Base-by-base conservation (phyloP, 2,113 vertebrate species). In the Tachysurus fulvidraco region DNA sequence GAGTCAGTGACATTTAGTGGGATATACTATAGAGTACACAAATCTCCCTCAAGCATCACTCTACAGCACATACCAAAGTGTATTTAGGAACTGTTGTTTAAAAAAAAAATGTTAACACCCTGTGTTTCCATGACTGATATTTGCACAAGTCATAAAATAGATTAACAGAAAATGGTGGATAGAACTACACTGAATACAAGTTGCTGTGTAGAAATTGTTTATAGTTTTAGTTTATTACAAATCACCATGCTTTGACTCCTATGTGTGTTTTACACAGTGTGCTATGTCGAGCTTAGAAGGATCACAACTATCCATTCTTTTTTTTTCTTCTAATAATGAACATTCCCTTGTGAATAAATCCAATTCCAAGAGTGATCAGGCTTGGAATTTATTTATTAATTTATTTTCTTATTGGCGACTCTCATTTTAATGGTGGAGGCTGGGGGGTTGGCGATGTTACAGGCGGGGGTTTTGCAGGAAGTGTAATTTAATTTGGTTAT, bases 401-500 rank as follows among this genome's bases (percentile, higher is more conserved):
- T 81, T 81, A 74, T 81, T 83, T 88, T 78, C 81, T 83, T 86
- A 86, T 89, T 89, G 94, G 92, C 86, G 91, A 88, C 91, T 93
- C 91, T 93, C 93, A 94, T 94, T 93, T 36, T 93, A 93, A 93
- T 92, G 92, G 93, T 91, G 92, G 93, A 90, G 93, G 93, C 91
- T 93, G 92, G 92, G 93, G 90, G 92, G 93, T 91, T 93, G 91
- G 91, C 88, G 92, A 91, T 91, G 93, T 93, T 93, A 89, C 91
- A 90, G 80, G 81, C 89, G 91, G 92, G 93, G 93, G 93, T 92
- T 77, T 91, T 88, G 93, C 91, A 93, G 94, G 92, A 94, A 94
- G 93, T 92, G 89, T 92, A 93, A 94, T 95, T 95, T 94, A 94
- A 95, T 95, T 95, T 95, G 93, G 93, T 95, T 94, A 93, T 95